Evolutionary conservation across 2,113 vertebrate species (phyloP), one percentile per base, ranked within the genome.

Genomic region (Lophura nycthemera): DNA sequence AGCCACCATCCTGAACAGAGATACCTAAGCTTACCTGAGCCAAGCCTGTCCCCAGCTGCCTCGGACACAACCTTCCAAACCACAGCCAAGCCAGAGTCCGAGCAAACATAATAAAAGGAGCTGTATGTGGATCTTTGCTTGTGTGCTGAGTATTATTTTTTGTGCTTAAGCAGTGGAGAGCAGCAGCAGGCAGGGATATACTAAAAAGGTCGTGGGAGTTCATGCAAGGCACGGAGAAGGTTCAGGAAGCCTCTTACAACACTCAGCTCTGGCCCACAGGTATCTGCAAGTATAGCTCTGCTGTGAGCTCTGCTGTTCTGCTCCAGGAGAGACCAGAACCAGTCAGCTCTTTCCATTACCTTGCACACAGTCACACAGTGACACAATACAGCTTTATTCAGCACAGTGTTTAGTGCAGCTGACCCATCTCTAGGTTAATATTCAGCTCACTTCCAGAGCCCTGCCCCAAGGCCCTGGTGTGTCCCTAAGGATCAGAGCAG

Each of bases 101-200:
- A 67, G 56, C 57, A 43, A 57, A 34, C 20, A 2, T 4, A 95
- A 96, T 92, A 95, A 97, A 96, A 10, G 30, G 32, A 36, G 1
- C 0, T 74, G 21, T 42, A 56, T 63, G 83, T 72, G 59, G n/a
- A 57, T 74, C 77, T 59, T 65, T 22, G 67, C 22, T 38, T 19
- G 73, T 61, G 27, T 77, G 6, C 61, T 80, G 88, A 18, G 7
- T 95, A 1, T 86, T 61, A 83, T 34, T 38, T 89, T 72, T 63
- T 75, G 18, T 43, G 57, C 29, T 78, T 40, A 25, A 45, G 34
- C 12, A 5, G 20, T 13, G 61, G 38, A 61, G 38, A 77, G 48
- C 60, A 59, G 34, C 73, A 74, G 73, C 54, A 20, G 48, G 29
- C 42, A 86, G 16, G 50, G 66, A 6, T 22, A 36, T 24, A 9